Evolutionary conservation across 2,888 invertebrate species (phyloP).

Genomic region (Pantelozetes paolii): DNA sequence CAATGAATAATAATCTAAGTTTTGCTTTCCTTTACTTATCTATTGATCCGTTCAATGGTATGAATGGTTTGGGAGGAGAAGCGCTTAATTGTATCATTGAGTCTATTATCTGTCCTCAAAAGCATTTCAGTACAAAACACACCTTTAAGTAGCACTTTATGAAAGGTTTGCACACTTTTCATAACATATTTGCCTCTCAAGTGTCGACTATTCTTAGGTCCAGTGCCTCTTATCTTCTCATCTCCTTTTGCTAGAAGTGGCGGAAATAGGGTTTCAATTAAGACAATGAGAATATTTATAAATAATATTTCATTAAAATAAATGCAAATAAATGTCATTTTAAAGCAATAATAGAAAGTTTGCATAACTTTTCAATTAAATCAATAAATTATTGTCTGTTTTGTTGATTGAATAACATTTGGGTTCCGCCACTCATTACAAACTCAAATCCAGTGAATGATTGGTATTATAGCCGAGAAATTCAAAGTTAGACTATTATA

Average conservation of each 20-base stretch:
- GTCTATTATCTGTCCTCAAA: not conserved
- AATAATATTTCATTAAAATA: too few relatives aligned
- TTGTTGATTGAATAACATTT: not conserved
- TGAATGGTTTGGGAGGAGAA: constrained; percentile 31
- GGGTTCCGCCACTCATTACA: constrained; percentile 5
- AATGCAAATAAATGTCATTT: too few relatives aligned
- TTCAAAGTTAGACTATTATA: not conserved
- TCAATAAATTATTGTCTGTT: too few relatives aligned
- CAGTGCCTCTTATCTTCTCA: constrained; percentile 9
- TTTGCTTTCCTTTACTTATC: not conserved
- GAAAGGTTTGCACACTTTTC: constrained; percentile 27
- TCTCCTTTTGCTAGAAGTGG: constrained; percentile 3
- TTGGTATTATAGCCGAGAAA: not conserved
- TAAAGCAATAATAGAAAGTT: too few relatives aligned
- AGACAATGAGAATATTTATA: too few relatives aligned
- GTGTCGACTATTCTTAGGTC: not conserved
- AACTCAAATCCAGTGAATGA: not conserved
- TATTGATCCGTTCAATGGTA: not conserved
- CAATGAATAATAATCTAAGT: not conserved
- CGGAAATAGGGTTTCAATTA: too few relatives aligned
- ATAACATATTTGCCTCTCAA: not conserved
- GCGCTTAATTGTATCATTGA: constrained; percentile 27
- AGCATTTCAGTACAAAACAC: constrained; percentile 1
- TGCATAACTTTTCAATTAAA: too few relatives aligned
- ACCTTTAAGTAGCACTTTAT: constrained; percentile 26